phyloP scores from a whole-genome alignment of 2,113 vertebrate species.

The Pipa parva region DNA sequence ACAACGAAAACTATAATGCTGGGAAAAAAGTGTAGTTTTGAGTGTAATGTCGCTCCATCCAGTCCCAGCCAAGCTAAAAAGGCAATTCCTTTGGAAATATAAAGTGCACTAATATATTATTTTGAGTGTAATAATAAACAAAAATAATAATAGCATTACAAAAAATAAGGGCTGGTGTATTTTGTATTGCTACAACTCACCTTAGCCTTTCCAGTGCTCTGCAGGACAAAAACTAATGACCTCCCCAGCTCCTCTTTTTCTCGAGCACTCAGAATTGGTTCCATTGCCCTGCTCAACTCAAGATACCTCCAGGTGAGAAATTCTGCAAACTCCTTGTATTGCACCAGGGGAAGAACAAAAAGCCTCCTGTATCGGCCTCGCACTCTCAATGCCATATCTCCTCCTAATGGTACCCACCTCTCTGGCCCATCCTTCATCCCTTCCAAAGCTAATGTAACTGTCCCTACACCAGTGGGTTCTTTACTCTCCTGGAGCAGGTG shows the following conservation, averaged over 20 bases:
- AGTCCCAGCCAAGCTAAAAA: too few species aligned
- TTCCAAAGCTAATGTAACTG: slow-evolving; percentile 40
- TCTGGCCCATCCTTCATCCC: slow-evolving; percentile 56
- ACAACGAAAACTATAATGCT: too few species aligned
- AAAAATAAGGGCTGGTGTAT: too few species aligned
- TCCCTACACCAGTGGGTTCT: slow-evolving; percentile 64
- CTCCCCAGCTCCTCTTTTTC: slow-evolving; percentile 88
- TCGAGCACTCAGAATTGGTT: slow-evolving; percentile 74
- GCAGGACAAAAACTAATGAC: slow-evolving; percentile 80
- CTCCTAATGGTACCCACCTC: slow-evolving; percentile 71
- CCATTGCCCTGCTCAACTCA: slow-evolving; percentile 73
- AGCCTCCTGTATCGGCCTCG: slow-evolving; percentile 77
- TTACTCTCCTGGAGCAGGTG: slow-evolving; percentile 68
- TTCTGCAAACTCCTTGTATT: slow-evolving; percentile 91
- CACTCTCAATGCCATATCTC: slow-evolving; percentile 59
- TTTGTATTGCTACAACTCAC: slow-evolving; percentile 54
- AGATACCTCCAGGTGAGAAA: slow-evolving; percentile 81
- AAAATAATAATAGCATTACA: too few species aligned
- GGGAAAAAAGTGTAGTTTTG: too few species aligned
- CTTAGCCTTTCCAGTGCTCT: slow-evolving; percentile 88
- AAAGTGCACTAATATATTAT: too few species aligned
- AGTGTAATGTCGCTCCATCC: too few species aligned
- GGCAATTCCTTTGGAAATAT: too few species aligned
- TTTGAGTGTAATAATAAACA: too few species aligned
- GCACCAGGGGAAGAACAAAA: slow-evolving; percentile 80